Evolutionary conservation across 2,113 vertebrate species (phyloP), one percentile per base, ranked within the genome.

Genomic region (Arvicanthis niloticus): DNA sequence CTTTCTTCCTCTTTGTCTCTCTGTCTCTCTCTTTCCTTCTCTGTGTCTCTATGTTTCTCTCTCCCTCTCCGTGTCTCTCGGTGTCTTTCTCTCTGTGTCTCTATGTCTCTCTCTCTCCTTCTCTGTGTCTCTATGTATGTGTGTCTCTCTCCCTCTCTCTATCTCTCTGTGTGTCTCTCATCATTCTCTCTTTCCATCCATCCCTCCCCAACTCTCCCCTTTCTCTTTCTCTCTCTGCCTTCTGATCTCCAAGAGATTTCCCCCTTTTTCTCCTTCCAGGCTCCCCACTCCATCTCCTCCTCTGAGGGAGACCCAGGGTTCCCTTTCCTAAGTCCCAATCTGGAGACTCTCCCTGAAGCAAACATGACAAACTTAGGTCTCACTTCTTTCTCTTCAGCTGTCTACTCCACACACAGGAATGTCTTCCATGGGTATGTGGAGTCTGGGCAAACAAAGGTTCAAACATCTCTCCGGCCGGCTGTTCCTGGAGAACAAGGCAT

Each of bases 381-480:
- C 31, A 5, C 88, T 65, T 6, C 0, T 37, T 48, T 10, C 0
- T 53, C 48, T 60, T 40, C 77, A 51, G 53, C 62, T 58, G 15
- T 34, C 53, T 51, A 9, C 42, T 70, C 62, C 53, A 68, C 53
- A 72, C 29, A 24, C 92, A 91, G 72, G 58, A 9, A 45, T 16
- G 5, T 42, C 73, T 91, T 53, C 60, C 31, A 19, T 70, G 88
- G 12, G 1, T 4, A 2, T 40, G 13, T 10, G 1, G 29, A 85
- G 80, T 34, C 22, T 48, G 88, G 91, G 82, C 77, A 21, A 56
- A 70, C 5, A 67, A 91, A 48, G 34, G 19, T 10, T 1, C 0
- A 1, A 3, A 0, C 8, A 2, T 15, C 4, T 65, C 51, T 0
- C 0, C 0, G 12, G 77, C 51, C 16, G 1, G 7, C 2, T 26